Evolutionary conservation across 2,797 vertebrate species (phyloP), one percentile per base, ranked within the genome.

Genomic region (Sphenopsis melanotis): DNA sequence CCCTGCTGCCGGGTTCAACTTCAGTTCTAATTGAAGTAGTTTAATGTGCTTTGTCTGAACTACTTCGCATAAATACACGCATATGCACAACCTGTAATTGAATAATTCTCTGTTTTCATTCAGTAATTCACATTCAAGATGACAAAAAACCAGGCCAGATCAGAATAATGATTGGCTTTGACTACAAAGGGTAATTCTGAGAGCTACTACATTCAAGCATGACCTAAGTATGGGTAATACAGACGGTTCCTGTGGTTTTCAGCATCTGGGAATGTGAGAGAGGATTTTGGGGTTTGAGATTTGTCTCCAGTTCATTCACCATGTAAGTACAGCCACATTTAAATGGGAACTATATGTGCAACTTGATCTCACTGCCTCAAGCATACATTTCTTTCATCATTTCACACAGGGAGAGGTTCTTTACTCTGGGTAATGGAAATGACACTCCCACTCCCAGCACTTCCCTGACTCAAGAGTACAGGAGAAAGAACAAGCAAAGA

Each of bases 151-250:
- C 24, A 81, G n/a, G 23, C 16, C 55, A 81, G 65, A 88, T 86
- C 60, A 81, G 72, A 87, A 78, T 66, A 92, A 96, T 68, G 46
- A 81, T 3, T 93, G 79, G 85, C 90, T 90, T 91, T 78, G 53
- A 94, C 87, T 94, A 91, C 84, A 91, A 93, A 96, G 89, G 27
- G n/a, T 41, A 68, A 69, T 68, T 93, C 46, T 88, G 79, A 91
- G 53, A 94, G 72, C 78, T 69, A 71, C 71, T 74, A 68, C 34
- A 68, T 81, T 92, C 56, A 87, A 87, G 42, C 53, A 69, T 70
- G 41, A 36, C 57, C 55, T 83, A 87, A 85, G 53, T 76, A 70
- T 5, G 63, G 20, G 64, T 64, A 87, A 74, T 53, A 77, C 6
- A 71, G 44, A 42, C 22, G 12, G 52, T 87, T 93, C 52, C 74